phyloP scores from a whole-genome alignment of 1,140 invertebrate species.

The Sycophila sp. region DNA sequence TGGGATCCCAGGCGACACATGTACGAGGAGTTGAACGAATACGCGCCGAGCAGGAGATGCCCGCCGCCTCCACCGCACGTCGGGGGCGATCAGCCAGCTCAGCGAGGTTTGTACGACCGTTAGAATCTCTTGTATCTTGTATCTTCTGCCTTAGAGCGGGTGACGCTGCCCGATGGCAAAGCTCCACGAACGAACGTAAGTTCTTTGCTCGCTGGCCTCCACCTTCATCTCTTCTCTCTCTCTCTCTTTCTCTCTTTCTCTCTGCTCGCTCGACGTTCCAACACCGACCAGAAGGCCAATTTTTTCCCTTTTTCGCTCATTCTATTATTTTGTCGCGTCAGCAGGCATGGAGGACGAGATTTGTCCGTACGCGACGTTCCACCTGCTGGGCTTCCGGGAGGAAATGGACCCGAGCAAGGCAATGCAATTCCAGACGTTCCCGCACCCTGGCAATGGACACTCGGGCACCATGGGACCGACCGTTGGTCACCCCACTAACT shows the following conservation, averaged over 20 bases:
- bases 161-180: too few species aligned
- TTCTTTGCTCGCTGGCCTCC: too few species aligned
- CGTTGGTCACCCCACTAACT: constrained; percentile 70
- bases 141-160: too few species aligned
- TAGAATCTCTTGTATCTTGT: too few species aligned
- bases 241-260: too few species aligned
- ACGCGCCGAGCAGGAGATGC: constrained; percentile 67
- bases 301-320: too few species aligned
- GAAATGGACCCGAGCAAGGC: constrained; percentile 93
- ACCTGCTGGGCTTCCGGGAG: constrained; percentile 91
- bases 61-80: constrained; percentile 66
- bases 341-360: constrained; percentile 93
- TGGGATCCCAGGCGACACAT: constrained; percentile 88
- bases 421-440: constrained; percentile 88
- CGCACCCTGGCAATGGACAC: constrained; percentile 78
- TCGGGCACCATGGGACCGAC: constrained; percentile 82
- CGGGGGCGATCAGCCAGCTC: constrained; percentile 59
- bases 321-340: too few species aligned
- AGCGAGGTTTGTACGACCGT: constrained; percentile 66
- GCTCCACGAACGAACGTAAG: constrained; percentile 23
- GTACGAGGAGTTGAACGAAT: constrained; percentile 83
- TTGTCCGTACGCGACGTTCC: constrained; percentile 94
- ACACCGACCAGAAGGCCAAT: too few species aligned
- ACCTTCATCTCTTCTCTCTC: too few species aligned
- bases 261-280: too few species aligned